phyloP scores from a whole-genome alignment of 2,888 invertebrate genomes.

The Aphodius granarius region DNA sequence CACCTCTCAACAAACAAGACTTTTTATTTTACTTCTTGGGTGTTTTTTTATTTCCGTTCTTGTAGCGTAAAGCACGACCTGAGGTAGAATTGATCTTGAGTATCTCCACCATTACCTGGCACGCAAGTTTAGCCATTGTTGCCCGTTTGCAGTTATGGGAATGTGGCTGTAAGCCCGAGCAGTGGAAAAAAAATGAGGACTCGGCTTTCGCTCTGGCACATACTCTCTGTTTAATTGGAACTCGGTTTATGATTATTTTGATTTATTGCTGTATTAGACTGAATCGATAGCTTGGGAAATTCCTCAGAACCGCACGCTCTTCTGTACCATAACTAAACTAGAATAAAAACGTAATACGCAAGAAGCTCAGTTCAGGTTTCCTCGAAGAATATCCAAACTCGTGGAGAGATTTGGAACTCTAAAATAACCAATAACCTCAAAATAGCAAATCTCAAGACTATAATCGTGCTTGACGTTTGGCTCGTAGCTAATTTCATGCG shows the following conservation, averaged over 20 bases:
- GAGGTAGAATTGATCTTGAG: not conserved
- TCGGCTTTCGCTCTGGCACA: not conserved
- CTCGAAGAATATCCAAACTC: not conserved
- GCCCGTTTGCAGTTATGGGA: not conserved
- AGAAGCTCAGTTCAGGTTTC: not conserved
- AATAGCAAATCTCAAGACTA: not conserved
- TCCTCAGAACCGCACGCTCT: not conserved
- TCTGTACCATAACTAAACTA: not conserved
- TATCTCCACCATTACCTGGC: not conserved
- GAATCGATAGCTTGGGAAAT: not conserved
- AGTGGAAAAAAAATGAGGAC: not conserved
- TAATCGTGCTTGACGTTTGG: not conserved
- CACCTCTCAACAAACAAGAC: not conserved
- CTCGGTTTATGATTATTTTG: not conserved
- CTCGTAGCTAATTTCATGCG: not conserved
- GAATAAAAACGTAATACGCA: too few relatives aligned
- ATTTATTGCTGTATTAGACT: not conserved
- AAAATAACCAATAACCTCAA: too few relatives aligned
- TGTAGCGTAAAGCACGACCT: not conserved
- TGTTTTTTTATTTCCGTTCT: not conserved
- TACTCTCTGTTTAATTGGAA: not conserved
- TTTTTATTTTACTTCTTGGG: not conserved
- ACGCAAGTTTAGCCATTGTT: not conserved
- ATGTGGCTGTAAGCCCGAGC: not conserved
- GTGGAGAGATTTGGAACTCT: too few relatives aligned